A percentile compares a stretch with the other conserved stretches of the same genome.
Conservation (phyloP, 1,140 invertebrate species). For the Tenebrio molitor region DNA sequence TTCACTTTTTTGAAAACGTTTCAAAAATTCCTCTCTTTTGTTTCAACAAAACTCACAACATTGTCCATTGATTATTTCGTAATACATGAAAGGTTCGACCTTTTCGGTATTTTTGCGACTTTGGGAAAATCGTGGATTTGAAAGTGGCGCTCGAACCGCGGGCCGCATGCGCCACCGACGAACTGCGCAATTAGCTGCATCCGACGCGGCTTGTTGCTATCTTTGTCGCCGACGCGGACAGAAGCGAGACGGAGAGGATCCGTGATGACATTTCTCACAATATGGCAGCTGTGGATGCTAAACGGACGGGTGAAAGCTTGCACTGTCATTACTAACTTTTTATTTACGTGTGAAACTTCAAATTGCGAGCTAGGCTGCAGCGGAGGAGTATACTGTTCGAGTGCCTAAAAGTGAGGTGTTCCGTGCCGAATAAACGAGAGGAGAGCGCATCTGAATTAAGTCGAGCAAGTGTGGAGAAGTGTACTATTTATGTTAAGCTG, state of each 20-base stretch:
- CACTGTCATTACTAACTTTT: conserved; percentile 53
- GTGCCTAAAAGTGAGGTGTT: conserved; percentile 15
- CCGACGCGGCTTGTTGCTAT: not conserved
- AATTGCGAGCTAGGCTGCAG: conserved; percentile 33
- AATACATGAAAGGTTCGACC: not conserved
- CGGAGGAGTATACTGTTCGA: not conserved
- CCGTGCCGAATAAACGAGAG: conserved; percentile 1
- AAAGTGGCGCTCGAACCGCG: conserved; percentile 14
- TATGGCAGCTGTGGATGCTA: conserved; percentile 32
- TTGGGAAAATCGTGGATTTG: conserved; percentile 16
- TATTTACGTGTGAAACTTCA: conserved; percentile 54
- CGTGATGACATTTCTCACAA: not conserved
- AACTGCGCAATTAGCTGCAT: not conserved
- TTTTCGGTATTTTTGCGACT: too few species aligned
- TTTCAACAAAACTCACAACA: not conserved
- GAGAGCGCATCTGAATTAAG: not conserved
- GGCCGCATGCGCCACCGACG: not conserved
- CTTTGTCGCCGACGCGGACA: not conserved
- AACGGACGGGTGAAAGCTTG: conserved; percentile 42
- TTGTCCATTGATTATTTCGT: conserved; percentile 19
- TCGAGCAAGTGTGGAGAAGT: conserved; percentile 29
- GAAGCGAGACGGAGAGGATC: not conserved
- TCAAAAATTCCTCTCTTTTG: not conserved
- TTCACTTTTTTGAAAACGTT: conserved; percentile 51
- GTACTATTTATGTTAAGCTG: conserved; percentile 36